Evolutionary conservation across 2,113 vertebrate species (phyloP).

Genomic region (Tringa solitaria): DNA sequence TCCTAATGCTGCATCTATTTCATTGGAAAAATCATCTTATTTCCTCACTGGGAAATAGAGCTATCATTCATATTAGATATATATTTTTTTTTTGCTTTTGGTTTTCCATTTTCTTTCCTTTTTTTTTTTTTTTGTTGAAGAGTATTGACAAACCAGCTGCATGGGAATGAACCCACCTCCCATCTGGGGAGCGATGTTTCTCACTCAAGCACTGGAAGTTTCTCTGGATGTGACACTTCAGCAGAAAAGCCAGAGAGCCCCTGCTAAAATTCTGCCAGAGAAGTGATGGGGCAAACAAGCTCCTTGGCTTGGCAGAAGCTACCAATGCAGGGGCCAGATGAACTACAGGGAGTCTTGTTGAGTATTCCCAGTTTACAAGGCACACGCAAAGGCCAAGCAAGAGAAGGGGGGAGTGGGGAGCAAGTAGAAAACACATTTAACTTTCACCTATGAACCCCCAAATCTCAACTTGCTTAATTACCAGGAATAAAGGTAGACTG

Average conservation of each 20-base stretch:
- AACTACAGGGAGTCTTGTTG: not conserved
- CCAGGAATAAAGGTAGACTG: constrained; percentile 88
- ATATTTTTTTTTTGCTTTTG: no score
- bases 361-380: not conserved
- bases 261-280: not conserved
- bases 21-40: not conserved
- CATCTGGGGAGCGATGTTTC: not conserved
- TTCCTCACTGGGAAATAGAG: not conserved
- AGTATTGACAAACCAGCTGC: not conserved
- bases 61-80: not conserved
- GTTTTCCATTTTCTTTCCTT: rapidly evolving
- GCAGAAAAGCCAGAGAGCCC: not conserved
- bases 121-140: not conserved
- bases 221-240: not conserved
- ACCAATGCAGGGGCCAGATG: not conserved
- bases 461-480: constrained; percentile 49
- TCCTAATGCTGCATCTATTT: not conserved
- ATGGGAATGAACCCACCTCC: not conserved
- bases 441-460: not conserved
- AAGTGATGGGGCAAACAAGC: not conserved
- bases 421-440: not conserved
- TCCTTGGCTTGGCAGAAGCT: not conserved
- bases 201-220: not conserved
- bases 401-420: not conserved
- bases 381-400: not conserved